Conservation (phyloP, 2,888 invertebrate genomes). For the Andrena camellia region DNA sequence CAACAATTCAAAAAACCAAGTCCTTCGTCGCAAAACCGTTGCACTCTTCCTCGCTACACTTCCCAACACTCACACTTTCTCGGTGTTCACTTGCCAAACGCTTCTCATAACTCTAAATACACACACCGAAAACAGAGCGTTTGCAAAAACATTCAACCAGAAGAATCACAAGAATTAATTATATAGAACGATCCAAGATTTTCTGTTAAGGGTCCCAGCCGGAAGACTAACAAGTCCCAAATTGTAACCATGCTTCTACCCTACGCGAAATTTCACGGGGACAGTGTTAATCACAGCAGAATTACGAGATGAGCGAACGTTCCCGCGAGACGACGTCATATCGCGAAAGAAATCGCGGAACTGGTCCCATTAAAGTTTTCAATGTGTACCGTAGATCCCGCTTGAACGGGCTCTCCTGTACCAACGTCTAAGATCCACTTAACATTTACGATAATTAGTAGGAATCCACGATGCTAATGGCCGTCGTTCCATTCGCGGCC, state of each 20-base stretch:
- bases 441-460: slow-evolving; percentile 72
- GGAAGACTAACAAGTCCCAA: background rate
- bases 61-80: too few species aligned
- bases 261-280: slow-evolving; percentile 35
- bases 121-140: too few species aligned
- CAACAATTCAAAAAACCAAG: too few species aligned
- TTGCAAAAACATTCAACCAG: background rate
- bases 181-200: background rate
- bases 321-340: slow-evolving; percentile 22
- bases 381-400: slow-evolving; percentile 51
- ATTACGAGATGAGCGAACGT: slow-evolving; percentile 44
- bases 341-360: slow-evolving; percentile 63
- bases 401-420: slow-evolving; percentile 5
- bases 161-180: background rate
- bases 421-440: slow-evolving; percentile 65
- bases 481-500: slow-evolving; percentile 14
- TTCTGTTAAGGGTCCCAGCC: background rate
- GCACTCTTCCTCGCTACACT: too few species aligned
- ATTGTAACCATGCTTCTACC: background rate
- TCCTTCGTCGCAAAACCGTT: background rate
- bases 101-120: too few species aligned
- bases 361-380: slow-evolving; percentile 65
- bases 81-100: too few species aligned
- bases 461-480: slow-evolving; percentile 61
- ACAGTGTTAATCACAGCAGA: slow-evolving; percentile 28